phyloP scores from a whole-genome alignment of 2,797 vertebrate genomes.

The Syngnathus rostellatus region DNA sequence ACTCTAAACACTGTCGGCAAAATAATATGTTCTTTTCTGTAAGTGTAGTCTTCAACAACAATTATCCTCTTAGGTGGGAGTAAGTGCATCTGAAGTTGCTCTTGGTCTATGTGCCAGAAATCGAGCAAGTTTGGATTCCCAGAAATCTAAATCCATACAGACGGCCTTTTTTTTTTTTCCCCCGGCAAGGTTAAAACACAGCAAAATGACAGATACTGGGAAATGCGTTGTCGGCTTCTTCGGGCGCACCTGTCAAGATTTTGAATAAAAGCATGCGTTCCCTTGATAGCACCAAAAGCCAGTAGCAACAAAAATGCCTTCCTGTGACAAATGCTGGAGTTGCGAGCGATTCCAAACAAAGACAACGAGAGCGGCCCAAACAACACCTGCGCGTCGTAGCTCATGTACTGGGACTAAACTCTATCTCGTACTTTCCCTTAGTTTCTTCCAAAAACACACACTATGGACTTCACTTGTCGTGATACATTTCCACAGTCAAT shows the following conservation, averaged over 20 bases:
- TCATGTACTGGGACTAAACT: conserved; percentile 34
- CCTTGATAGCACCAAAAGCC: conserved; percentile 8
- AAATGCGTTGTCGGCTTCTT: conserved; percentile 51
- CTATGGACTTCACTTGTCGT: conserved; percentile 4
- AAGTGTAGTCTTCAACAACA: not conserved
- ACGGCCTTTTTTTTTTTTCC: conserved; percentile 38
- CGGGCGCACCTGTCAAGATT: conserved; percentile 56
- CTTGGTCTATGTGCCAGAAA: not conserved
- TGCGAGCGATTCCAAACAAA: conserved; percentile 34
- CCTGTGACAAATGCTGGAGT: conserved; percentile 46
- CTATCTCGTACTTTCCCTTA: conserved; percentile 9
- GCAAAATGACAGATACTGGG: conserved; percentile 42
- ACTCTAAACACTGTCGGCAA: not conserved
- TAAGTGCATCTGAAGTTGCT: conserved; percentile 1
- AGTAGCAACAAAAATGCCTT: conserved; percentile 22
- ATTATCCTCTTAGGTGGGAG: not conserved
- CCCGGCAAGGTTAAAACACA: conserved; percentile 36
- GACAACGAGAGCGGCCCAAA: conserved; percentile 40
- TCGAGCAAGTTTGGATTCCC: conserved; percentile 9
- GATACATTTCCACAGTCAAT: conserved; percentile 26
- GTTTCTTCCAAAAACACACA: conserved; percentile 6
- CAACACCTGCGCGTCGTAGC: conserved; percentile 41
- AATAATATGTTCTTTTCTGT: not conserved
- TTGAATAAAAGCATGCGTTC: conserved; percentile 45
- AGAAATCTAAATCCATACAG: conserved; percentile 28